Percentiles rank a stretch among this genome's conserved stretches.
phyloP scores from a whole-genome alignment of 2,797 vertebrate genomes.

The Phylloscopus collybita region DNA sequence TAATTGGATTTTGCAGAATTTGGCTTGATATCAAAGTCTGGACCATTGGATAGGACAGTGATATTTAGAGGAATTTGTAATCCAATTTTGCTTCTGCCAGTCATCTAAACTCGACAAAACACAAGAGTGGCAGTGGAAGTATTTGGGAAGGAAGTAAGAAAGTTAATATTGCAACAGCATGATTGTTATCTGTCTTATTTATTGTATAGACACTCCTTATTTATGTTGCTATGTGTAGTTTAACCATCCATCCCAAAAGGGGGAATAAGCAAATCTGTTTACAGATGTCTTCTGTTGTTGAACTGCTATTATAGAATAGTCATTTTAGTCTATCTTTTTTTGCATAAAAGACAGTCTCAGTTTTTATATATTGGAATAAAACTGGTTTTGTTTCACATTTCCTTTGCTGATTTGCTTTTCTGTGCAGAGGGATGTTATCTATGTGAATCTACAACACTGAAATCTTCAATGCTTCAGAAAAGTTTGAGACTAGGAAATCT shows the following conservation, averaged over 20 bases:
- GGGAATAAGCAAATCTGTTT: neutral
- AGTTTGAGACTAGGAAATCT: conserved; percentile 72
- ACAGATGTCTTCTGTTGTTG: neutral
- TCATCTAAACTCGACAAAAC: neutral
- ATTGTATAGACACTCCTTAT: neutral
- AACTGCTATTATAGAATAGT: neutral
- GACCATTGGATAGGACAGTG: neutral
- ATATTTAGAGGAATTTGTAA: neutral
- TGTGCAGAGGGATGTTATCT: conserved; percentile 63
- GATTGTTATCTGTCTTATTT: neutral
- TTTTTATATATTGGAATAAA: conserved; percentile 51
- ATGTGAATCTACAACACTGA: conserved; percentile 64
- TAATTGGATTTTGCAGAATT: neutral
- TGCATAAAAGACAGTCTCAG: neutral
- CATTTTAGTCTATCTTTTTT: neutral
- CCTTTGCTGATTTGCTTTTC: conserved; percentile 38
- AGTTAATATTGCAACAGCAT: neutral
- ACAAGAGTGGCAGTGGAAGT: neutral
- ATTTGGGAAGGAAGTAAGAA: neutral
- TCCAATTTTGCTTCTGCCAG: neutral
- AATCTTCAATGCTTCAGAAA: conserved; percentile 57
- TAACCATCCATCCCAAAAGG: neutral
- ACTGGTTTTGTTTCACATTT: conserved; percentile 51
- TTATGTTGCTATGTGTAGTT: neutral
- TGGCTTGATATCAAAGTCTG: neutral